Percentiles rank a stretch among this genome's conserved stretches.
phyloP scores from a whole-genome alignment of 2,113 vertebrate species.

The Collichthys lucidus region DNA sequence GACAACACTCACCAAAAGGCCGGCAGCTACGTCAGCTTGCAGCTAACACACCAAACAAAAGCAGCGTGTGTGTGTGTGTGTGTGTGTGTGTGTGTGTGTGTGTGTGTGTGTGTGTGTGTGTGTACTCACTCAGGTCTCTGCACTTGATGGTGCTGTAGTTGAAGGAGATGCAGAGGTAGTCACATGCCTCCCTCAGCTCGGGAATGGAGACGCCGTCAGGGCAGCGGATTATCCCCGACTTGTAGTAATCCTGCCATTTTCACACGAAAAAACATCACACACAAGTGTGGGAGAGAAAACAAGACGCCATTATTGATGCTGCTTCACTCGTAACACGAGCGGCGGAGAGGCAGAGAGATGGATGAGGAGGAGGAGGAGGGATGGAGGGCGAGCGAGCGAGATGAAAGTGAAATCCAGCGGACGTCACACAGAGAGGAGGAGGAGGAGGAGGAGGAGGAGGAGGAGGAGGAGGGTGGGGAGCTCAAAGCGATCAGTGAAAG shows the following conservation, averaged over 20 bases:
- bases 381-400: background rate
- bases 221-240: conserved; percentile 98
- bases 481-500: conserved; percentile 32
- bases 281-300: conserved; percentile 58
- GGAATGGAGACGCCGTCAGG: conserved; percentile 99
- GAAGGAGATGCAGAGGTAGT: conserved; percentile 99
- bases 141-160: conserved; percentile 99
- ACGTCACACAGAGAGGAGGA: conserved; percentile 31
- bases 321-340: conserved; percentile 30
- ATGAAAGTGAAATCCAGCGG: conserved; percentile 56
- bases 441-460: conserved; percentile 1
- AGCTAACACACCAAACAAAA: conserved; percentile 1
- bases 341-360: background rate
- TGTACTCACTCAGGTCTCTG: conserved; percentile 98
- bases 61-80: background rate
- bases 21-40: conserved; percentile 9
- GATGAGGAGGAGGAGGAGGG: conserved; percentile 1
- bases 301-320: conserved; percentile 82
- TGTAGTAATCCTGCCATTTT: conserved; percentile 97
- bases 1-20: conserved; percentile 45
- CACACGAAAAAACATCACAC: conserved; percentile 63
- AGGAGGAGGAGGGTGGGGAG: background rate
- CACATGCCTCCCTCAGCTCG: conserved; percentile 98
- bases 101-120: background rate
- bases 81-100: background rate